phyloP scores from a whole-genome alignment of 2,888 invertebrate genomes.

The Psylliodes chrysocephalus region DNA sequence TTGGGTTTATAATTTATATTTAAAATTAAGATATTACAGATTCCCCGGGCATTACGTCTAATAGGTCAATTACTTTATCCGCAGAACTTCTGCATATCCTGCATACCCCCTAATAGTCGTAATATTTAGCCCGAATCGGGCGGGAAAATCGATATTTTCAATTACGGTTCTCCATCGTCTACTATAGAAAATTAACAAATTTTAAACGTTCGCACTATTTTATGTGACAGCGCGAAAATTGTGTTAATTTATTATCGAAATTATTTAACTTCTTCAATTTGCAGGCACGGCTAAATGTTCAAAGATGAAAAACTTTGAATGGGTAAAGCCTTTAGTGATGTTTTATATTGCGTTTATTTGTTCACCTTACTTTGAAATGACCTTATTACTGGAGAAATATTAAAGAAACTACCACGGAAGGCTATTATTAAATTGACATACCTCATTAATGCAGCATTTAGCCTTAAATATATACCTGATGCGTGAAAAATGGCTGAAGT shows the following conservation, averaged over 20 bases:
- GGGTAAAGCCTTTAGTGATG: no score
- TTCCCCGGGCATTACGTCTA: conserved; percentile 3
- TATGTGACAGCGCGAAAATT: neutral
- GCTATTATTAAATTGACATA: no score
- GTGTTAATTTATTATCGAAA: neutral
- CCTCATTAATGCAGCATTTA: no score
- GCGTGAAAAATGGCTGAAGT: no score
- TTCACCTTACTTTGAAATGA: no score
- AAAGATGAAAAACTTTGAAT: no score
- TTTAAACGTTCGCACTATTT: conserved; percentile 17
- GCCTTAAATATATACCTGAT: no score
- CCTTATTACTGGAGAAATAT: no score
- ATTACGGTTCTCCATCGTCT: conserved; percentile 20
- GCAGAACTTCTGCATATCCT: conserved; percentile 17
- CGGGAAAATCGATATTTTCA: conserved; percentile 25
- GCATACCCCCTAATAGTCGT: conserved; percentile 25
- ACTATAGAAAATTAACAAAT: conserved; percentile 25
- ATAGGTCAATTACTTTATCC: conserved; percentile 16
- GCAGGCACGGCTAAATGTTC: no score
- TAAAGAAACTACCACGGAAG: no score
- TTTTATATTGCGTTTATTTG: no score
- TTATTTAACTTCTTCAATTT: neutral
- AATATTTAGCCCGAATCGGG: conserved; percentile 20
- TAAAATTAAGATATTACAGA: conserved; percentile 10
- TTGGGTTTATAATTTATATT: conserved; percentile 13